phyloP scores from a whole-genome alignment of 2,113 vertebrate species.

The Urocynchramus pylzowi region DNA sequence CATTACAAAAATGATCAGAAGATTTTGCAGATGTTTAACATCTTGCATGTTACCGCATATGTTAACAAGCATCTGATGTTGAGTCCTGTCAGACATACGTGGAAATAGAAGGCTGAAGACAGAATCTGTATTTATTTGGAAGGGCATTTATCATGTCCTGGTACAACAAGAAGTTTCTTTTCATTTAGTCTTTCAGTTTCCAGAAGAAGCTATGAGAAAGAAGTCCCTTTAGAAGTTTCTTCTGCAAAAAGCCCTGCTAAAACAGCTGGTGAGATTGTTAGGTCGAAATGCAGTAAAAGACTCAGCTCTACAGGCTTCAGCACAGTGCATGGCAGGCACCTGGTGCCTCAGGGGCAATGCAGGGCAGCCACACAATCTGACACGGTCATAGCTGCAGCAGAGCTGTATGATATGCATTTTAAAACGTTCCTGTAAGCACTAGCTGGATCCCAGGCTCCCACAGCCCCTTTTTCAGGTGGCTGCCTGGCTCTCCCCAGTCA shows the following conservation, averaged over 20 bases:
- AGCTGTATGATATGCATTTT: fast-evolving
- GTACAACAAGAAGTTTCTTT: background rate
- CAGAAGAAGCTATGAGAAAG: background rate
- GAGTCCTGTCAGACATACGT: background rate
- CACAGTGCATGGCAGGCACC: fast-evolving
- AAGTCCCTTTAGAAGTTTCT: background rate
- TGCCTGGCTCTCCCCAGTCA: background rate
- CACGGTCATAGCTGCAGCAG: background rate
- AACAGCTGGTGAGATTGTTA: background rate
- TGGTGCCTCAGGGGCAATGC: background rate
- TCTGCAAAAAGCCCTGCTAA: background rate
- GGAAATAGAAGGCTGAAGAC: background rate
- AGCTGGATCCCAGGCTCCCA: background rate
- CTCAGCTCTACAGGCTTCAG: background rate
- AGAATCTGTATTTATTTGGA: background rate
- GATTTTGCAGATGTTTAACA: background rate
- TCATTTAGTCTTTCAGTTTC: background rate
- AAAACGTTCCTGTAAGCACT: background rate
- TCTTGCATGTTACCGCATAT: background rate
- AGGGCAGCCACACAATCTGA: background rate
- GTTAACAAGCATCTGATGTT: background rate
- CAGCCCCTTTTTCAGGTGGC: background rate
- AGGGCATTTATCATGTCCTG: background rate
- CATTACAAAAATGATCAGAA: constrained; percentile 12
- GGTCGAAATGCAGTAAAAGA: background rate